Percentiles rank a stretch among this genome's conserved stretches.
These are phyloP conservation scores for Acanthurus leucopareius DNA, from an alignment of 2,797 vertebrate genomes.

Conservation along the genomic window DNA sequence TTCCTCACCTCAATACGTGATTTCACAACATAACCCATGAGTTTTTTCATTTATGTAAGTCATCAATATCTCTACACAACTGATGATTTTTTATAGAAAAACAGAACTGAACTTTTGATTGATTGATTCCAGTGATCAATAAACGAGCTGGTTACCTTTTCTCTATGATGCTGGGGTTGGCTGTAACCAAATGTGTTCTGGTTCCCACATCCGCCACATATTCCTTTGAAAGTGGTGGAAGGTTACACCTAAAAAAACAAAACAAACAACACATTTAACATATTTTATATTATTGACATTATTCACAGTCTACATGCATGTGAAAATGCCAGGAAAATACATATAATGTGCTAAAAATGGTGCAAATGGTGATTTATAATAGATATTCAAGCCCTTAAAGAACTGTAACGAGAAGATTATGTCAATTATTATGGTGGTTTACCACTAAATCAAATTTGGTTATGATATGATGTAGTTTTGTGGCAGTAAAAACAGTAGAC, in stretches of 20 bases:
- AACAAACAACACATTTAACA: background rate
- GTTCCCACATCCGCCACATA: slow-evolving; percentile 92
- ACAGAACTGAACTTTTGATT: no score
- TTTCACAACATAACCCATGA: background rate
- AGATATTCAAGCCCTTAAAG: background rate
- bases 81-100: no score
- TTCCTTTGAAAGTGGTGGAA: slow-evolving; percentile 93
- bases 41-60: background rate
- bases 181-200: slow-evolving; percentile 94
- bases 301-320: background rate
- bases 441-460: background rate
- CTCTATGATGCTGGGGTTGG: slow-evolving; percentile 98
- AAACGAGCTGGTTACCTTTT: slow-evolving; percentile 87
- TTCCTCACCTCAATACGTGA: background rate
- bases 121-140: no score
- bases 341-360: background rate
- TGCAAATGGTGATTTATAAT: no score
- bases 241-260: slow-evolving; percentile 90
- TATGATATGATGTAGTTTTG: background rate
- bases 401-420: no score
- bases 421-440: background rate
- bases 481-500: background rate
- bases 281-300: no score
- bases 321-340: no score
- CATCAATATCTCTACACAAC: background rate